A percentile compares a stretch with the other conserved stretches of the same genome.
Evolutionary conservation across 2,797 vertebrate genomes (phyloP).

Genomic region (Platalea minor): DNA sequence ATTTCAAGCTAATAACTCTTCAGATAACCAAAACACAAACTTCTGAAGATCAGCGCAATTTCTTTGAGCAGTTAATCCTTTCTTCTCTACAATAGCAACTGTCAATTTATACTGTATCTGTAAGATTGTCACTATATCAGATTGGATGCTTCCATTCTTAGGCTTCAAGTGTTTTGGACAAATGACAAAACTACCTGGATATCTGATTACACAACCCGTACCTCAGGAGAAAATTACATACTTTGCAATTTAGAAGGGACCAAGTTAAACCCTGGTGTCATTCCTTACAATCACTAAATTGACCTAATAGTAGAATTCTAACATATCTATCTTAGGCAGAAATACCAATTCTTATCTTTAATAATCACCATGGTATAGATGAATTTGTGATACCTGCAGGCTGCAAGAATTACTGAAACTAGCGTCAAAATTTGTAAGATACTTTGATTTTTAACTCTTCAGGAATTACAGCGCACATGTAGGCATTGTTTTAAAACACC

Average conservation of each 20-base stretch:
- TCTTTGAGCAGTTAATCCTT: background rate
- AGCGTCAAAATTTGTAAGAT: background rate
- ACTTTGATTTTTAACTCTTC: background rate
- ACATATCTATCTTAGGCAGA: background rate
- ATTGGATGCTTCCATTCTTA: background rate
- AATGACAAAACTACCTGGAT: background rate
- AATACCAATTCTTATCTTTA: background rate
- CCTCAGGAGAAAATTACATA: background rate
- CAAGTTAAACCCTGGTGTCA: background rate
- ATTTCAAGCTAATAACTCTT: slow-evolving; percentile 21
- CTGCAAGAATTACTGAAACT: background rate
- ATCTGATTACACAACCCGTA: background rate
- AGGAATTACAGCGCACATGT: background rate
- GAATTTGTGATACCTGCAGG: background rate
- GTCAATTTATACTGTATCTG: background rate
- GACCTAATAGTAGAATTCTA: background rate
- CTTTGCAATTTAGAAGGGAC: background rate
- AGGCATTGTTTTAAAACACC: background rate
- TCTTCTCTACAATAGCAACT: background rate
- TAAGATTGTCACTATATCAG: background rate
- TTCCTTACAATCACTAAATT: background rate
- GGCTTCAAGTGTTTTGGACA: background rate
- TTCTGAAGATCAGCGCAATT: background rate
- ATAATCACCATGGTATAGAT: background rate
- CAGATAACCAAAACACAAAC: slow-evolving; percentile 12